A percentile compares a stretch with the other conserved stretches of the same genome.
phyloP scores from a whole-genome alignment of 2,797 vertebrate species.

The Falco rusticolus region DNA sequence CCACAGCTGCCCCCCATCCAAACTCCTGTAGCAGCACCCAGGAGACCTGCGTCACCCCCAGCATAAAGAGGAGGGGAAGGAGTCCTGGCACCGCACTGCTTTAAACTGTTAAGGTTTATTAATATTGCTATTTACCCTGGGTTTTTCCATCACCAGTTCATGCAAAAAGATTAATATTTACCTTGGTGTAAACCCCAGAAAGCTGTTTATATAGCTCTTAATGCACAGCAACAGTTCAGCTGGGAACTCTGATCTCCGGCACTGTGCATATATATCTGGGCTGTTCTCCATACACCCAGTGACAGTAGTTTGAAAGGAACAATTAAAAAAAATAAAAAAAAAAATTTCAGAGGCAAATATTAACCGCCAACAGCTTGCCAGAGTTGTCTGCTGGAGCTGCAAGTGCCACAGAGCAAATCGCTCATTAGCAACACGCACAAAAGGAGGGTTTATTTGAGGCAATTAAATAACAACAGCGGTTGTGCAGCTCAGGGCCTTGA shows the following conservation, averaged over 20 bases:
- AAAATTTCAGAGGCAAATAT: slow-evolving; percentile 15
- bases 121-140: slow-evolving; percentile 62
- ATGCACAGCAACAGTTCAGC: slow-evolving; percentile 26
- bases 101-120: slow-evolving; percentile 19
- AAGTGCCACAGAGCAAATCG: slow-evolving; percentile 60
- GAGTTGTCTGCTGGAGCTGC: slow-evolving; percentile 43
- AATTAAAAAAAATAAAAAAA: not conserved
- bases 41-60: not conserved
- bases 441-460: slow-evolving; percentile 47
- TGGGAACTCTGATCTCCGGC: slow-evolving; percentile 17
- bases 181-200: slow-evolving; percentile 59
- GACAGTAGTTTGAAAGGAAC: slow-evolving; percentile 33
- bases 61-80: not conserved
- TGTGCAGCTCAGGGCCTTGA: slow-evolving; percentile 43
- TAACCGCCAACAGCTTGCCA: not conserved
- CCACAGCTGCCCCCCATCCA: not conserved
- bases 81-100: not conserved
- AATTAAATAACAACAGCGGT: slow-evolving; percentile 65
- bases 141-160: slow-evolving; percentile 24
- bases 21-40: fast-evolving
- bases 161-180: slow-evolving; percentile 63
- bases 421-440: slow-evolving; percentile 45
- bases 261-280: not conserved
- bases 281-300: not conserved
- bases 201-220: slow-evolving; percentile 61